Percentiles rank a stretch among this genome's conserved stretches.
Evolutionary conservation across 2,797 vertebrate species (phyloP).

Genomic region (Molothrus ater): DNA sequence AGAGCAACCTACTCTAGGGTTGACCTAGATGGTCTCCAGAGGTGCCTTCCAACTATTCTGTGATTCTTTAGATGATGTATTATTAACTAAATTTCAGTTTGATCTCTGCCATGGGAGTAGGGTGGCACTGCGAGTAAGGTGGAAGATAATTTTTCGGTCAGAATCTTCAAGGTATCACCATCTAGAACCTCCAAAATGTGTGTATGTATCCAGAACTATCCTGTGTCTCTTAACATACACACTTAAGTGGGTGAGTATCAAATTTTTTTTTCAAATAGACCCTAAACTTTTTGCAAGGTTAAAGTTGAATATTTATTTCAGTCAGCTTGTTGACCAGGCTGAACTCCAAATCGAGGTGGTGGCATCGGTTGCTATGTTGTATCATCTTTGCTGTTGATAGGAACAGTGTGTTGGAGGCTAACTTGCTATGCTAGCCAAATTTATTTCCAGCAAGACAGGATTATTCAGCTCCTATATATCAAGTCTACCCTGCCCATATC

Average conservation of each 20-base stretch:
- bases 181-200: neutral
- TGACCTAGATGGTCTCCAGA: neutral
- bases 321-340: neutral
- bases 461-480: neutral
- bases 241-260: neutral
- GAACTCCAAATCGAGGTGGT: neutral
- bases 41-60: neutral
- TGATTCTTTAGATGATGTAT: neutral
- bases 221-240: neutral
- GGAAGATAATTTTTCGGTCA: neutral
- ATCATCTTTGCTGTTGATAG: neutral
- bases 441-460: neutral
- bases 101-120: neutral
- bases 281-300: neutral
- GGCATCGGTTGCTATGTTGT: accelerated
- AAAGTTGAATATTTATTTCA: neutral
- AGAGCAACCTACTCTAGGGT: neutral
- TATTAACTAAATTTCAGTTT: neutral
- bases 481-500: neutral
- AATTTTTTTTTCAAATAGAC: neutral
- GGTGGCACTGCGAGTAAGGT: neutral
- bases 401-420: neutral
- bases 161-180: neutral
- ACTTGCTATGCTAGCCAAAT: neutral
- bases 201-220: neutral